These are phyloP conservation scores for Patella ulyssiponensis DNA, from an alignment of 2,888 invertebrate species.

Conservation along the genomic window DNA sequence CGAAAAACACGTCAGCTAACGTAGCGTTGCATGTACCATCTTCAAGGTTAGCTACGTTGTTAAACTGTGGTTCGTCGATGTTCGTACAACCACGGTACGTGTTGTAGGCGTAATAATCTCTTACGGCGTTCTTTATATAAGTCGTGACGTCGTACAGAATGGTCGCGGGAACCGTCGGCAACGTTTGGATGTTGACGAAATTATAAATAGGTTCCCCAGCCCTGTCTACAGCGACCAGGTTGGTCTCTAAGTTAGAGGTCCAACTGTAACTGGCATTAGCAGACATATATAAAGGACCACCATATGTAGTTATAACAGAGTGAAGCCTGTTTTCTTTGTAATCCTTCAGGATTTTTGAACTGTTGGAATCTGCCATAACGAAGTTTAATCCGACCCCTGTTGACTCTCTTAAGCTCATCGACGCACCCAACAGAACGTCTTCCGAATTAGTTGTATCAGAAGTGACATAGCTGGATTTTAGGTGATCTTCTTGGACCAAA, in stretches of 20 bases:
- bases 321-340: background rate
- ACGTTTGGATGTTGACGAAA: conserved; percentile 12
- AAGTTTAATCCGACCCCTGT: background rate
- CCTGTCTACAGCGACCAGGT: conserved; percentile 19
- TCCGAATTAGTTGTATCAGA: background rate
- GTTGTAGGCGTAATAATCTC: conserved; percentile 60
- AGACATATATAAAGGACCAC: conserved; percentile 24
- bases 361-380: background rate
- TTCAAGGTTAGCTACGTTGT: conserved; percentile 57
- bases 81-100: conserved; percentile 57
- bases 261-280: background rate
- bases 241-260: background rate
- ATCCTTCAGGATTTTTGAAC: background rate
- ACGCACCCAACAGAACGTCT: background rate
- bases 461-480: background rate
- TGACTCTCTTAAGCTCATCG: background rate
- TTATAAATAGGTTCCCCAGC: conserved; percentile 6
- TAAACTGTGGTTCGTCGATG: conserved; percentile 54
- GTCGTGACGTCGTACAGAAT: background rate
- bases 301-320: background rate
- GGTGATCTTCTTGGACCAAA: conserved; percentile 1
- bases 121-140: conserved; percentile 46
- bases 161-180: background rate
- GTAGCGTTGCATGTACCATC: conserved; percentile 54
- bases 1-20: conserved; percentile 57